phyloP scores from a whole-genome alignment of 1,140 invertebrate species.

The Scaptomyza hsui region DNA sequence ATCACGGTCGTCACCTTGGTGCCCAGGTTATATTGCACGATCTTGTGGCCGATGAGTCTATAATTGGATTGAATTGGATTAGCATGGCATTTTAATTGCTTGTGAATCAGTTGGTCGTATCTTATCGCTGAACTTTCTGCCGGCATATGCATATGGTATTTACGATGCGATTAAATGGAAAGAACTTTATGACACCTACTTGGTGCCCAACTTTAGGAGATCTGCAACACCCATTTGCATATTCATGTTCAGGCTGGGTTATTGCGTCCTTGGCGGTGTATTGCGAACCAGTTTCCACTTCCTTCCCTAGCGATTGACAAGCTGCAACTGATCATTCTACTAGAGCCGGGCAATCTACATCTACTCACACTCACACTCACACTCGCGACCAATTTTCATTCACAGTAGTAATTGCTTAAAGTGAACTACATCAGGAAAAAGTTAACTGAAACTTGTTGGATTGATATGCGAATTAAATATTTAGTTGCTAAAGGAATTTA shows the following conservation, averaged over 20 bases:
- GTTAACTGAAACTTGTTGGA: too few species aligned
- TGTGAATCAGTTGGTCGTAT: conserved; percentile 31
- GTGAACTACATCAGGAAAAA: not conserved
- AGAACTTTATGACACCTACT: conserved; percentile 50
- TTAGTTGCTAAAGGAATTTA: too few species aligned
- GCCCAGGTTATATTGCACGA: conserved; percentile 58
- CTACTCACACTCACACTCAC: conserved; percentile 14
- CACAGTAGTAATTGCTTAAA: conserved; percentile 3
- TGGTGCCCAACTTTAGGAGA: conserved; percentile 59
- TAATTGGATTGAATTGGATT: not conserved
- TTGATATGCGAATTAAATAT: too few species aligned
- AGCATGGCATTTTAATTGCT: conserved; percentile 8
- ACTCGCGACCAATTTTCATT: conserved; percentile 1
- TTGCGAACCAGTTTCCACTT: conserved; percentile 30
- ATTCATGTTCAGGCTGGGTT: conserved; percentile 41
- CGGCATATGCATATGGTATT: not conserved
- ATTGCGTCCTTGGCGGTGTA: not conserved
- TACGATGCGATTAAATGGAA: not conserved
- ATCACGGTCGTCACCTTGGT: conserved; percentile 56
- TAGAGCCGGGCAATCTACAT: conserved; percentile 32
- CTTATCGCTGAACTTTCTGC: conserved; percentile 20
- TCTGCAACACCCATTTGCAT: conserved; percentile 55
- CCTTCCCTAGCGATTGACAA: conserved; percentile 53
- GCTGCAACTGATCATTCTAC: conserved; percentile 59
- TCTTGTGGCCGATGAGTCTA: conserved; percentile 64